phyloP scores from a whole-genome alignment of 2,113 vertebrate species.

The Phycodurus eques region DNA sequence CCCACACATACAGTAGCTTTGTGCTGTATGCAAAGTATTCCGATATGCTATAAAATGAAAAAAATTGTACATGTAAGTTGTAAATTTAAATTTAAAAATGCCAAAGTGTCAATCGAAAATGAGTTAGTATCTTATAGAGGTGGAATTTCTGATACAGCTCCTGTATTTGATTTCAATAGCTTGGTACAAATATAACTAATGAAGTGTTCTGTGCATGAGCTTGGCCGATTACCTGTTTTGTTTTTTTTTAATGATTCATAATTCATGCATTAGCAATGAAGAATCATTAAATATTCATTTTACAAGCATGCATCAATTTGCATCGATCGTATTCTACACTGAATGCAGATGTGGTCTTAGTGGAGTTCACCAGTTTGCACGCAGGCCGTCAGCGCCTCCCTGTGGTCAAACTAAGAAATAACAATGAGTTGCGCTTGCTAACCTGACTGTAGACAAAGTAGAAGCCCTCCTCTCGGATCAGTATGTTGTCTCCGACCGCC shows the following conservation, averaged over 20 bases:
- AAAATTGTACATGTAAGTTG: no score
- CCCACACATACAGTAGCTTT: no score
- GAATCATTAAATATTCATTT: background rate
- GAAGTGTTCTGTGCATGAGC: background rate
- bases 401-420: slow-evolving; percentile 22
- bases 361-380: background rate
- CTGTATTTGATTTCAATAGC: background rate
- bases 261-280: background rate
- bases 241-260: no score
- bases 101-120: no score
- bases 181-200: background rate
- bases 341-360: background rate
- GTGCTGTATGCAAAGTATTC: no score
- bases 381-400: slow-evolving; percentile 26
- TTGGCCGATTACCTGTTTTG: background rate
- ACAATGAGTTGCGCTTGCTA: background rate
- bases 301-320: slow-evolving; percentile 3
- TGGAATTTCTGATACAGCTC: background rate
- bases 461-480: slow-evolving; percentile 87
- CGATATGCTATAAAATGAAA: no score
- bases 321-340: slow-evolving; percentile 4
- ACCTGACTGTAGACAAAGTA: slow-evolving; percentile 98
- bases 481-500: slow-evolving; percentile 80
- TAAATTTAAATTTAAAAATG: no score
- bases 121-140: background rate